Evolutionary conservation across 2,113 vertebrate genomes (phyloP).

Genomic region (Melanocharis versteri): DNA sequence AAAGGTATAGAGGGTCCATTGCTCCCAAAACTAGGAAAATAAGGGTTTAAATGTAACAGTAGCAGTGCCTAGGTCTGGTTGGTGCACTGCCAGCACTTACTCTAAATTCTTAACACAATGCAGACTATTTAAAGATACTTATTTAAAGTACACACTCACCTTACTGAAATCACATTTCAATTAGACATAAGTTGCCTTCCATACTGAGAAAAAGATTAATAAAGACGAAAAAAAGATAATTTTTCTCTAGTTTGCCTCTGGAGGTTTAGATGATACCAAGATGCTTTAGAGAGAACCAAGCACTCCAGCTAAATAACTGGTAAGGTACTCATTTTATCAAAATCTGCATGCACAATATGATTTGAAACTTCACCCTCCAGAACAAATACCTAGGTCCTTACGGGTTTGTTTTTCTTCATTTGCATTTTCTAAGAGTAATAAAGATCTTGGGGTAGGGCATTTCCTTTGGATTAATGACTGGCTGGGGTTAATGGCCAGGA

Average conservation of each 20-base stretch:
- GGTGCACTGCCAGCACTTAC: slow-evolving; percentile 12
- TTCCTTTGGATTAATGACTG: slow-evolving; percentile 67
- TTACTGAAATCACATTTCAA: slow-evolving; percentile 3
- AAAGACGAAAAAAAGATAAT: not conserved
- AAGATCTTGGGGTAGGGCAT: slow-evolving; percentile 31
- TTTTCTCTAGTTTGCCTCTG: not conserved
- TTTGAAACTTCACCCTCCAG: slow-evolving; percentile 13
- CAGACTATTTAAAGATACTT: slow-evolving; percentile 35
- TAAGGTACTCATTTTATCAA: not conserved
- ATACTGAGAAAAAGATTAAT: not conserved
- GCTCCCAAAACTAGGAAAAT: not conserved
- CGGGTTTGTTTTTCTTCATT: not conserved
- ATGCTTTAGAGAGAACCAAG: not conserved
- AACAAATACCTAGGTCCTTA: not conserved
- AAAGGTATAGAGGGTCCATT: slow-evolving; percentile 8
- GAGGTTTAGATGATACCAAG: not conserved
- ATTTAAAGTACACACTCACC: not conserved
- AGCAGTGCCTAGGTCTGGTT: not conserved
- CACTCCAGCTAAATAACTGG: not conserved
- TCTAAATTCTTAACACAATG: slow-evolving; percentile 12
- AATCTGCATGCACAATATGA: not conserved
- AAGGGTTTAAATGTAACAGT: not conserved
- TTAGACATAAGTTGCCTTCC: not conserved
- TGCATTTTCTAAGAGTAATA: slow-evolving; percentile 57
- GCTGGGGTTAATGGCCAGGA: slow-evolving; percentile 68